These are phyloP conservation scores for Notechis scutatus DNA, from an alignment of 2,113 vertebrate species.

Conservation along the genomic window DNA sequence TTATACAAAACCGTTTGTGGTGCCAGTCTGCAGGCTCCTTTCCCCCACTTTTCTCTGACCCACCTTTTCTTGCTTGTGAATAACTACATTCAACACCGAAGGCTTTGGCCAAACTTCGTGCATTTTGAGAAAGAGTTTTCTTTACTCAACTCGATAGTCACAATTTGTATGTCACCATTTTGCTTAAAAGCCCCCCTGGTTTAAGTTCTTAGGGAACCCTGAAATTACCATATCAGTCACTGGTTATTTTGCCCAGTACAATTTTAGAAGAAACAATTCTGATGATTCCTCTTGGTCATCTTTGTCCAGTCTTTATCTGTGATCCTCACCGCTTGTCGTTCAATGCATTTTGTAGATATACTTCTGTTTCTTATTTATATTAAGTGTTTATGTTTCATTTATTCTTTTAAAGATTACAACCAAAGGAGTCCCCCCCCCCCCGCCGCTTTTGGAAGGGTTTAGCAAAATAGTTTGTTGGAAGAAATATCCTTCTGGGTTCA, in stretches of 20 bases:
- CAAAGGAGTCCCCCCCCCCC: accelerated
- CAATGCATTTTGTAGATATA: not conserved
- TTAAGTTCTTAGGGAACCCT: not conserved
- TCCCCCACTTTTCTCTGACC: not conserved
- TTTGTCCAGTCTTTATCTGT: not conserved
- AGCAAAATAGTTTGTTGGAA: not conserved
- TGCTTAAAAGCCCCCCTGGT: not conserved
- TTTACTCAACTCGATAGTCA: not conserved
- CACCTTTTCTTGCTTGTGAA: not conserved
- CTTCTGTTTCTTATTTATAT: not conserved
- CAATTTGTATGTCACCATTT: not conserved
- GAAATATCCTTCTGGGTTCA: too few relatives aligned
- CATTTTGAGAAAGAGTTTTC: not conserved
- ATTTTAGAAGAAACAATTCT: not conserved
- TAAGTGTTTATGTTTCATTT: not conserved
- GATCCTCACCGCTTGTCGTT: not conserved
- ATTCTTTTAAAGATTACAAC: not conserved
- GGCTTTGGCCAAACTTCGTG: not conserved
- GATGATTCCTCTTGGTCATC: not conserved
- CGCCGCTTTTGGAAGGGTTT: not conserved
- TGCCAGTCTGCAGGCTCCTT: not conserved
- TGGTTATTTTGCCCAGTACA: not conserved
- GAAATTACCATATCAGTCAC: not conserved
- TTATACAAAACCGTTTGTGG: not conserved
- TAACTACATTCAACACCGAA: constrained; percentile 8